phyloP scores from a whole-genome alignment of 2,888 invertebrate species.

The Drosophila birchii region DNA sequence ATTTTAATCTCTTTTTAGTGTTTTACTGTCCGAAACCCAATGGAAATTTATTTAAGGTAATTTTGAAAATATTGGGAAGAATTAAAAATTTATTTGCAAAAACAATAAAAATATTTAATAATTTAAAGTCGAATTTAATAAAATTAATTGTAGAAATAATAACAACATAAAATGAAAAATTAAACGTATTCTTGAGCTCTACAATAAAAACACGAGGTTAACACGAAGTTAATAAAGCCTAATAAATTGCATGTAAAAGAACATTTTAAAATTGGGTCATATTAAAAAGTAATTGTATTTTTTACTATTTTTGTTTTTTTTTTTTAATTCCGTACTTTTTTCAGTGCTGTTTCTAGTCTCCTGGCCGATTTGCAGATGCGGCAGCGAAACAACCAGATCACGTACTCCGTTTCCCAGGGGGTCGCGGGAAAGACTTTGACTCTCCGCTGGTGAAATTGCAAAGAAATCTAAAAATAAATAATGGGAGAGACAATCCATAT shows the following conservation, averaged over 20 bases:
- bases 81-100: too few relatives aligned
- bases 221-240: too few relatives aligned
- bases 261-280: neutral
- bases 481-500: neutral
- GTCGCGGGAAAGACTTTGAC: slow-evolving; percentile 27
- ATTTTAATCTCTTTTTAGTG: too few relatives aligned
- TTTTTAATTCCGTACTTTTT: neutral
- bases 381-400: slow-evolving; percentile 31
- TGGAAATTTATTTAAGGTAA: too few relatives aligned
- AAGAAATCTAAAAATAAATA: slow-evolving; percentile 45
- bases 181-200: too few relatives aligned
- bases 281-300: neutral
- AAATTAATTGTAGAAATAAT: too few relatives aligned
- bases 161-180: too few relatives aligned
- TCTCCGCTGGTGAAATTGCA: slow-evolving; percentile 15
- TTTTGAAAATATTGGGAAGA: too few relatives aligned
- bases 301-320: neutral
- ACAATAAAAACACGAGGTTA: too few relatives aligned
- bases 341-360: slow-evolving; percentile 2
- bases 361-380: slow-evolving; percentile 20
- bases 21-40: too few relatives aligned
- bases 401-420: slow-evolving; percentile 31
- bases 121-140: too few relatives aligned
- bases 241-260: neutral
- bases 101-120: too few relatives aligned